Evolutionary conservation across 2,113 vertebrate genomes (phyloP).

Genomic region (Holacanthus passer): DNA sequence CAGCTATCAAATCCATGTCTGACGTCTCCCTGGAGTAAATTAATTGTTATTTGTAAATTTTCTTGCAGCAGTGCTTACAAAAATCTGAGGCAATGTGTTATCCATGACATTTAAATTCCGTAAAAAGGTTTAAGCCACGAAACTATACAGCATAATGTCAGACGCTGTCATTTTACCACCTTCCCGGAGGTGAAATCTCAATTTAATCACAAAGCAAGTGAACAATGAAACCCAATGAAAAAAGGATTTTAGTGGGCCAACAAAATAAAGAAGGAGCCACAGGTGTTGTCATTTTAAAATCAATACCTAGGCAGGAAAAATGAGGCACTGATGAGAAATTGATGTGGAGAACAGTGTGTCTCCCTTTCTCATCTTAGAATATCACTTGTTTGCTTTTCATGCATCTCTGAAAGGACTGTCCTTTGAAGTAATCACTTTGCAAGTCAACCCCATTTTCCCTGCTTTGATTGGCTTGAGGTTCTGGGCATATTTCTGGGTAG

Average conservation of each 20-base stretch:
- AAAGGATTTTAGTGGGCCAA: neutral
- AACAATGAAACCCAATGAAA: constrained; percentile 22
- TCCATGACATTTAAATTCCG: constrained; percentile 48
- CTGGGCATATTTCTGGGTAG: constrained; percentile 5
- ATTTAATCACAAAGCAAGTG: constrained; percentile 10
- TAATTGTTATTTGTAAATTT: neutral
- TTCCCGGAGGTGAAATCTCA: constrained; percentile 33
- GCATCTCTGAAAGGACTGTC: constrained; percentile 33
- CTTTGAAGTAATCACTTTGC: constrained; percentile 51
- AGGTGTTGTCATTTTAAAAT: constrained; percentile 65
- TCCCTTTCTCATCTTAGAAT: constrained; percentile 27
- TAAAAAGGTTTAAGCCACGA: neutral
- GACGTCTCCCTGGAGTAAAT: neutral
- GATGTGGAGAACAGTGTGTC: constrained; percentile 19
- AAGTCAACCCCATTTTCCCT: constrained; percentile 40
- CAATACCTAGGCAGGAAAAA: constrained; percentile 54
- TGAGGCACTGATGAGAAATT: constrained; percentile 34
- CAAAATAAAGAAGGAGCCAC: constrained; percentile 41
- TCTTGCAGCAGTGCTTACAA: neutral
- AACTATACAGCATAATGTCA: constrained; percentile 53
- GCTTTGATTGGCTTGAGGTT: constrained; percentile 35
- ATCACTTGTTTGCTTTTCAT: constrained; percentile 53
- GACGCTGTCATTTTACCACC: constrained; percentile 46
- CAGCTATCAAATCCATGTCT: neutral
- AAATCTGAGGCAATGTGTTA: neutral